Evolutionary conservation across 2,113 vertebrate genomes (phyloP).

Genomic region (Microtus pennsylvanicus): DNA sequence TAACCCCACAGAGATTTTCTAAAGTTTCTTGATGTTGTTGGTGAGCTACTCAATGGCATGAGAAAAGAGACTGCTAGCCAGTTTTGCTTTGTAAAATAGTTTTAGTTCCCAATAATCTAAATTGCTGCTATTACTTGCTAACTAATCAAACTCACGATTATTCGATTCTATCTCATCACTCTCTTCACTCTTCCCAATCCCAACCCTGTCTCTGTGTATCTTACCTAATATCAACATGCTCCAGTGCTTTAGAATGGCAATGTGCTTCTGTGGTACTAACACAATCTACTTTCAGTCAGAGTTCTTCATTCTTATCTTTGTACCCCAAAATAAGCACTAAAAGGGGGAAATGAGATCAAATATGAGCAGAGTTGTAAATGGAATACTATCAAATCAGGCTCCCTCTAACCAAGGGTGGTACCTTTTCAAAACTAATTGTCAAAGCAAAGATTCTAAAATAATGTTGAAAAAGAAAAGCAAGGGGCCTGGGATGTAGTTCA

Average conservation of each 20-base stretch:
- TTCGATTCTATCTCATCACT: conserved; percentile 17
- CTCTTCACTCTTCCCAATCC: conserved; percentile 15
- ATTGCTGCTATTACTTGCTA: neutral
- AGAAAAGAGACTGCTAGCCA: neutral
- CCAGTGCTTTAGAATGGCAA: conserved; percentile 29
- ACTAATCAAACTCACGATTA: neutral
- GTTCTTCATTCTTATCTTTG: neutral
- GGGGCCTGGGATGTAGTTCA: neutral
- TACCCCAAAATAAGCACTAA: neutral
- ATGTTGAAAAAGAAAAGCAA: neutral
- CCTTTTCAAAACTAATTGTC: conserved; percentile 37
- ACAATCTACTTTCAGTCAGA: conserved; percentile 5
- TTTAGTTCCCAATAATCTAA: conserved; percentile 36
- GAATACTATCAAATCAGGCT: neutral
- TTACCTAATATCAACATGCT: conserved; percentile 45
- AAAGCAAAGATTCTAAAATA: conserved; percentile 54
- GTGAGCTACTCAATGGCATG: neutral
- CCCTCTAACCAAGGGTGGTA: neutral
- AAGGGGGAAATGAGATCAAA: neutral
- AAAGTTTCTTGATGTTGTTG: conserved; percentile 1
- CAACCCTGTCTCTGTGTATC: conserved; percentile 25
- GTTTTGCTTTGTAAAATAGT: conserved; percentile 31
- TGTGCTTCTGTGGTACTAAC: neutral
- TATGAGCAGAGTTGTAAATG: neutral
- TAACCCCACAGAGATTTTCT: conserved; percentile 28